Percentiles rank a stretch among this genome's conserved stretches.
Evolutionary conservation across 2,888 invertebrate species (phyloP).

Genomic region (Aelia acuminata): DNA sequence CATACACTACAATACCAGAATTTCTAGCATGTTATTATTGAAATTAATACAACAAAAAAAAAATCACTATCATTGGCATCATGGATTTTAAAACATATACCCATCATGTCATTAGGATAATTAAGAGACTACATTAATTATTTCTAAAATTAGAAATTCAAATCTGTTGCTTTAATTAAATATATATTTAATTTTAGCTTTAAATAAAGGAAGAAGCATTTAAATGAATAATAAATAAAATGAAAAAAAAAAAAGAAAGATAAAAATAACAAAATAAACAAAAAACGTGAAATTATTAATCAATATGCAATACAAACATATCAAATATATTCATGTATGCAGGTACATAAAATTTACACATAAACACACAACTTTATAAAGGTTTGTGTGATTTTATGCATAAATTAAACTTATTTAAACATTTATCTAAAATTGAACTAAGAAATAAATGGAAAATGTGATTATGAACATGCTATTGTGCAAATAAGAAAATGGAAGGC

Average conservation of each 20-base stretch:
- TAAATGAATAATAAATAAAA: background rate
- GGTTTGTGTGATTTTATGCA: background rate
- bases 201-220: background rate
- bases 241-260: background rate
- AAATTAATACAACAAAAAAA: background rate
- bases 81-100: background rate
- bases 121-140: background rate
- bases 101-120: background rate
- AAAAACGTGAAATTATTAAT: background rate
- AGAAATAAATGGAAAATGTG: background rate
- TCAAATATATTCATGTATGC: background rate
- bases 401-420: background rate
- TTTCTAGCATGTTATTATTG: background rate
- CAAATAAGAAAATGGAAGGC: background rate
- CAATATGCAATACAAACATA: constrained; percentile 20
- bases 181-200: background rate
- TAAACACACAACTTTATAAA: background rate
- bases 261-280: background rate
- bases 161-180: no score
- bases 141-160: background rate
- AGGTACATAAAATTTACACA: background rate
- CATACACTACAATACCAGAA: no score
- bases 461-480: background rate
- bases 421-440: background rate
- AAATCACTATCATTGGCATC: background rate